A percentile compares a stretch with the other conserved stretches of the same genome.
These are phyloP conservation scores for Belgica antarctica DNA, from an alignment of 2,888 invertebrate species.

Conservation along the genomic window DNA sequence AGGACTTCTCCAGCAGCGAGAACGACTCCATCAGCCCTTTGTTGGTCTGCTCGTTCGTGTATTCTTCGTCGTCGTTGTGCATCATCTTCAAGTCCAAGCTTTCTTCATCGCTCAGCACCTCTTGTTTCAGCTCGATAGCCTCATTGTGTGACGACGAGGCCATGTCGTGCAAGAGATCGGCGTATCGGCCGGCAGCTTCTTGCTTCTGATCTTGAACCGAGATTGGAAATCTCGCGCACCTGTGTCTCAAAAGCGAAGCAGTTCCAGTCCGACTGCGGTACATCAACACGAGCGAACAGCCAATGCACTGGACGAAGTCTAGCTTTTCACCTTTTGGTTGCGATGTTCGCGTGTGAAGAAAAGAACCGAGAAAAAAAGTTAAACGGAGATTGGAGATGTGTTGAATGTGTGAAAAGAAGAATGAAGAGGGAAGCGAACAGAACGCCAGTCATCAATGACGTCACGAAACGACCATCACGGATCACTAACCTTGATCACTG, in stretches of 20 bases:
- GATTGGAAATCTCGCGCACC: slow-evolving; percentile 42
- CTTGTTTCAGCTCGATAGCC: slow-evolving; percentile 34
- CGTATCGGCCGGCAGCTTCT: slow-evolving; percentile 13
- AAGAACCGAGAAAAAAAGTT: slow-evolving; percentile 17
- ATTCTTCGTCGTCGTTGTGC: slow-evolving; percentile 22
- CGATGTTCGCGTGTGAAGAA: not conserved
- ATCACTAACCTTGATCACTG: slow-evolving; percentile 42
- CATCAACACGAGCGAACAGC: slow-evolving; percentile 45
- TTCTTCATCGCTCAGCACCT: slow-evolving; percentile 33
- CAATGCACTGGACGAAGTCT: slow-evolving; percentile 45
- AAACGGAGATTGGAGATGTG: slow-evolving; percentile 1
- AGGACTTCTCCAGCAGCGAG: slow-evolving; percentile 32
- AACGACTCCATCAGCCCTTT: slow-evolving; percentile 33
- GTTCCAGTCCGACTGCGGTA: slow-evolving; percentile 45
- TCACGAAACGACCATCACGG: slow-evolving; percentile 32
- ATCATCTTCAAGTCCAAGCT: not conserved
- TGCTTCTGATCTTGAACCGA: slow-evolving; percentile 30
- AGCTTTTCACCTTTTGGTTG: slow-evolving; percentile 43
- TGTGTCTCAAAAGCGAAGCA: slow-evolving; percentile 45
- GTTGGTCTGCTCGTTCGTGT: slow-evolving; percentile 28
- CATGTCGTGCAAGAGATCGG: slow-evolving; percentile 25
- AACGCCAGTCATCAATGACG: slow-evolving; percentile 36
- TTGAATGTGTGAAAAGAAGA: slow-evolving; percentile 28
- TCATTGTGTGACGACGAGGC: slow-evolving; percentile 25
- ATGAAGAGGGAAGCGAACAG: slow-evolving; percentile 32